Conservation (phyloP, 2,888 invertebrate genomes). For the Clostera curtula region DNA sequence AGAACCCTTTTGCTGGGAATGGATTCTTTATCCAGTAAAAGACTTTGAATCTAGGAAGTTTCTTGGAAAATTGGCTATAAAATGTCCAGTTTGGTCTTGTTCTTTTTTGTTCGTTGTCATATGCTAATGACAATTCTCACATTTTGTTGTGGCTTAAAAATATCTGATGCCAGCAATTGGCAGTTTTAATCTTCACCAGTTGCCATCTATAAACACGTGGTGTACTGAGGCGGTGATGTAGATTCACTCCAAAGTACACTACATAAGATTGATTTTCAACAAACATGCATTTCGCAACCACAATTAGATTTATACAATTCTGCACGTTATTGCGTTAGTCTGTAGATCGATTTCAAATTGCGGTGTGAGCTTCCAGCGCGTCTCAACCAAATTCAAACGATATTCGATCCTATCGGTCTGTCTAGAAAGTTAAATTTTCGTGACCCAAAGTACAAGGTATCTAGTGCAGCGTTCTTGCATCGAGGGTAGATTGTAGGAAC, state of each 20-base stretch:
- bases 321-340: conserved; percentile 40
- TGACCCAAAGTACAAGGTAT: conserved; percentile 8
- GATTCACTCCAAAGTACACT: conserved; percentile 50
- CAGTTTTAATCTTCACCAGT: conserved; percentile 49
- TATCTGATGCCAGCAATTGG: too few species aligned
- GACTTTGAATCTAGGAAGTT: too few species aligned
- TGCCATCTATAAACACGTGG: conserved; percentile 64
- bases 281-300: conserved; percentile 50
- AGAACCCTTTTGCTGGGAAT: too few species aligned
- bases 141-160: too few species aligned
- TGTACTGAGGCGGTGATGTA: conserved; percentile 39
- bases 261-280: conserved; percentile 67
- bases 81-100: too few species aligned
- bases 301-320: conserved; percentile 29
- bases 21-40: too few species aligned
- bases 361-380: conserved; percentile 22
- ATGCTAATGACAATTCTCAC: too few species aligned
- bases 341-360: conserved; percentile 41
- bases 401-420: conserved; percentile 14
- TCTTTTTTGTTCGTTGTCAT: too few species aligned
- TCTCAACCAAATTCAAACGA: conserved; percentile 7
- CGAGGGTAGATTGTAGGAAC: conserved; percentile 32
- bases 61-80: too few species aligned
- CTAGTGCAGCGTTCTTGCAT: conserved; percentile 41
- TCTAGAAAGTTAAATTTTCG: too few species aligned